These are phyloP conservation scores for Forbesichthys agassizii DNA, from an alignment of 2,113 vertebrate species.

Conservation along the genomic window DNA sequence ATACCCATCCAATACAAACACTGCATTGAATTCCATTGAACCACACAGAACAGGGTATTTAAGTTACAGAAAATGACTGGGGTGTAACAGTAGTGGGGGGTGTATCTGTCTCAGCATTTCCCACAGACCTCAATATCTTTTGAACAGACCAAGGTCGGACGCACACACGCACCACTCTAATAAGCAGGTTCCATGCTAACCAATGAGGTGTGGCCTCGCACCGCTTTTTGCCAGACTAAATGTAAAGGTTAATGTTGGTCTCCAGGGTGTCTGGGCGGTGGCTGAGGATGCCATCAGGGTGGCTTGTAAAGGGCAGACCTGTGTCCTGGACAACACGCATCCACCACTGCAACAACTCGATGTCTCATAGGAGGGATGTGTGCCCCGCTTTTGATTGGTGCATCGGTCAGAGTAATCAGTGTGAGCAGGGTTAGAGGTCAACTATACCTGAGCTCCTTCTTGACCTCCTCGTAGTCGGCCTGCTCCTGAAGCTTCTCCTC, in stretches of 20 bases:
- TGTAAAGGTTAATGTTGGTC: constrained; percentile 47
- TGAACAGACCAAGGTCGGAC: not conserved
- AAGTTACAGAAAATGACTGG: no score
- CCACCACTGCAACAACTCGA: not conserved
- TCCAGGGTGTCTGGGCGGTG: constrained; percentile 13
- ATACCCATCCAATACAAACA: no score
- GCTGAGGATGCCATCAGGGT: constrained; percentile 5
- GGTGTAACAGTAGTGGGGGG: not conserved
- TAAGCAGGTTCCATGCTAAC: constrained; percentile 4
- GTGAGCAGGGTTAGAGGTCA: not conserved
- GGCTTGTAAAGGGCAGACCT: constrained; percentile 7
- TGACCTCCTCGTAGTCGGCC: constrained; percentile 89
- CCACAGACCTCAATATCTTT: not conserved
- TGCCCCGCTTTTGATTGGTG: no score
- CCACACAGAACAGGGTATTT: no score
- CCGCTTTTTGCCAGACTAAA: not conserved
- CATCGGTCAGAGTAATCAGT: no score
- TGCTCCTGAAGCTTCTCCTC: constrained; percentile 90
- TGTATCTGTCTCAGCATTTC: not conserved
- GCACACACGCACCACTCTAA: not conserved
- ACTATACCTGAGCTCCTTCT: constrained; percentile 85
- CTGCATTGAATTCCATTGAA: no score
- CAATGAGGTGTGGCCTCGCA: constrained; percentile 6
- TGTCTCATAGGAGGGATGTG: not conserved
- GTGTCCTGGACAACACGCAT: not conserved